Conservation (phyloP, 2,888 invertebrate genomes). For the Catocala fraxini region DNA sequence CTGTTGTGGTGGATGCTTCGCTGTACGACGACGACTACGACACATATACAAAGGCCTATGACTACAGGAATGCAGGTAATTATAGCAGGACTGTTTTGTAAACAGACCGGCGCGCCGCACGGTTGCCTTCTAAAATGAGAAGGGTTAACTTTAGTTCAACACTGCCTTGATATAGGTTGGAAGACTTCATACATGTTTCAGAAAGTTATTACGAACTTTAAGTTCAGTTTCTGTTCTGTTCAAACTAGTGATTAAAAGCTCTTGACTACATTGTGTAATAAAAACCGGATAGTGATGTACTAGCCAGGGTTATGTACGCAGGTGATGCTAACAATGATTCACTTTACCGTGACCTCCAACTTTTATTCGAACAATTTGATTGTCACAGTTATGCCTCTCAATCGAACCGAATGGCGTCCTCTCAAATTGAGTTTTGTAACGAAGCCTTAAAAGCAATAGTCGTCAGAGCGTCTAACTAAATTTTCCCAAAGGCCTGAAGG, state of each 20-base stretch:
- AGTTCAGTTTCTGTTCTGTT: no score
- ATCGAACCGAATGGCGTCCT: slow-evolving; percentile 57
- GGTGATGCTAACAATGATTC: slow-evolving; percentile 15
- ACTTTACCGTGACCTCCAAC: slow-evolving; percentile 35
- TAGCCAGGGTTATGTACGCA: no score
- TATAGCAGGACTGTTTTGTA: neutral
- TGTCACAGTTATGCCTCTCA: slow-evolving; percentile 58
- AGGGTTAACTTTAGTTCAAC: no score
- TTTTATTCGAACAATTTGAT: slow-evolving; percentile 55
- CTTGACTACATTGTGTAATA: no score
- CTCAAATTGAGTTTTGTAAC: slow-evolving; percentile 66
- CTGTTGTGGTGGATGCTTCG: slow-evolving; percentile 68
- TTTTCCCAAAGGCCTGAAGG: slow-evolving; percentile 49
- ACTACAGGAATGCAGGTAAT: slow-evolving; percentile 79
- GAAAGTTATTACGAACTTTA: no score
- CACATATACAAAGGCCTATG: slow-evolving; percentile 76
- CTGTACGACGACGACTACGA: slow-evolving; percentile 84
- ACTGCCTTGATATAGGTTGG: no score
- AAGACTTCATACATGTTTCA: no score
- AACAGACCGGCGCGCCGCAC: no score
- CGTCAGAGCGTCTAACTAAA: slow-evolving; percentile 53
- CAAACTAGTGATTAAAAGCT: no score
- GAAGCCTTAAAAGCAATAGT: slow-evolving; percentile 60
- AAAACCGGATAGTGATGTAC: no score
- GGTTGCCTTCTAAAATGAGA: no score